Evolutionary conservation across 2,113 vertebrate species (phyloP), one percentile per base, ranked within the genome.

Genomic region (Xiphophorus maculatus): DNA sequence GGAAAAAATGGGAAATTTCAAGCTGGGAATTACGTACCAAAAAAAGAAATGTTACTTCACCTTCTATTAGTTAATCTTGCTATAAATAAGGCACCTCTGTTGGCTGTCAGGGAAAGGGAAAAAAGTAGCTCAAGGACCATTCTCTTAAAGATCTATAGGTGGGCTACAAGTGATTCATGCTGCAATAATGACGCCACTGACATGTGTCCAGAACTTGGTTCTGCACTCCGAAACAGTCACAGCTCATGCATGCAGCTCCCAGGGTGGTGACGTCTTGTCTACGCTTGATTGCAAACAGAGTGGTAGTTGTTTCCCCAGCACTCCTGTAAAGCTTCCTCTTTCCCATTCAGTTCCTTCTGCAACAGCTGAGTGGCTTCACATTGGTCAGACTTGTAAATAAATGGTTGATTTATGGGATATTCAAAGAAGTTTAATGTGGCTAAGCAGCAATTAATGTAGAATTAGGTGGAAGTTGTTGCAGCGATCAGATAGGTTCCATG

Each of bases 251-350:
- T 63, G n/a, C 74, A 63, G 79, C 67, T 91, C 87, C 84, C 85
- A 42, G 80, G 77, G 71, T 3, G 32, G 73, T 88, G 83, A 88
- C 75, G 71, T 88, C 87, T 92, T 76, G 63, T 71, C 68, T 84
- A 22, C 33, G 64, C 78, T 84, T 82, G 84, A 90, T 63, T 86
- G 77, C 37, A 76, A 88, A 89, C 88, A 88, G 78, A 86, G 71
- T 66, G 71, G 32, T 58, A 33, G 80, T 89, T 92, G 84, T 86
- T 88, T 74, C 80, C 44, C n/a, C 48, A 70, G 65, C 64, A 69
- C 54, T 66, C 12, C 4, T 68, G 66, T 77, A 78, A 90, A 72
- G 69, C 77, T 86, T 86, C 72, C 83, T 67, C 76, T 81, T 63
- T 32, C 74, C 79, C 71, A 44, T n/a, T 70, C 77, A 79, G 74